These are phyloP conservation scores for Oncopodura yosiiana DNA, from an alignment of 1,140 invertebrate genomes.

Conservation along the genomic window DNA sequence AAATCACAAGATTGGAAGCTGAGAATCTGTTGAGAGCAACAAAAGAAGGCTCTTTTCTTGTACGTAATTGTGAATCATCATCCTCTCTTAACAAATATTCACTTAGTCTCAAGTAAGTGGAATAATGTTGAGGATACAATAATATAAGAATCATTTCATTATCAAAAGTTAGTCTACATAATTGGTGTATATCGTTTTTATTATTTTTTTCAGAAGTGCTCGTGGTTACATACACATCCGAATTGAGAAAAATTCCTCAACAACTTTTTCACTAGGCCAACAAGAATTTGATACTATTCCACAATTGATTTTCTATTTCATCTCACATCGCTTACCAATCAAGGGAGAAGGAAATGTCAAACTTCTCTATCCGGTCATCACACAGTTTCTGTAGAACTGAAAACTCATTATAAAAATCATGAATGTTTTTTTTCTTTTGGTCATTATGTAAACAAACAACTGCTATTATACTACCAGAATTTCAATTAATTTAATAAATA, in stretches of 20 bases:
- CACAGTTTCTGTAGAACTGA: slow-evolving; percentile 27
- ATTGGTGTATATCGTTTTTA: slow-evolving; percentile 8
- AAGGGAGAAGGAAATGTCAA: slow-evolving; percentile 72
- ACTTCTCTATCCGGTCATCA: slow-evolving; percentile 32
- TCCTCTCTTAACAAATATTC: slow-evolving; percentile 85
- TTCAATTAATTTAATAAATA: too few species aligned
- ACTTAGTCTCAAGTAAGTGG: slow-evolving; percentile 79
- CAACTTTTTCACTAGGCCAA: slow-evolving; percentile 30
- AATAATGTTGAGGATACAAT: background rate
- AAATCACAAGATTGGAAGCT: slow-evolving; percentile 78
- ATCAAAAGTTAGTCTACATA: background rate
- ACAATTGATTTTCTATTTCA: slow-evolving; percentile 86
- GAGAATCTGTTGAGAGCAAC: slow-evolving; percentile 71
- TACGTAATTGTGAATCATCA: slow-evolving; percentile 77
- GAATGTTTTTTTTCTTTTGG: too few species aligned
- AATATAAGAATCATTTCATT: background rate
- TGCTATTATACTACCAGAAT: too few species aligned
- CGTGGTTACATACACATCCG: slow-evolving; percentile 92
- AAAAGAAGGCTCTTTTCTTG: slow-evolving; percentile 81
- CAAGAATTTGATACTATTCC: slow-evolving; percentile 52
- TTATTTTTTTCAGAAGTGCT: slow-evolving; percentile 60
- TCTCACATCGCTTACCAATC: slow-evolving; percentile 80
- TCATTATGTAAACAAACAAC: too few species aligned
- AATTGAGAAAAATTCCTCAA: slow-evolving; percentile 56
- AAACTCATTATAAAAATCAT: too few species aligned